These are phyloP conservation scores for Melinopterus prodromus DNA, from an alignment of 2,888 invertebrate species.

Conservation along the genomic window DNA sequence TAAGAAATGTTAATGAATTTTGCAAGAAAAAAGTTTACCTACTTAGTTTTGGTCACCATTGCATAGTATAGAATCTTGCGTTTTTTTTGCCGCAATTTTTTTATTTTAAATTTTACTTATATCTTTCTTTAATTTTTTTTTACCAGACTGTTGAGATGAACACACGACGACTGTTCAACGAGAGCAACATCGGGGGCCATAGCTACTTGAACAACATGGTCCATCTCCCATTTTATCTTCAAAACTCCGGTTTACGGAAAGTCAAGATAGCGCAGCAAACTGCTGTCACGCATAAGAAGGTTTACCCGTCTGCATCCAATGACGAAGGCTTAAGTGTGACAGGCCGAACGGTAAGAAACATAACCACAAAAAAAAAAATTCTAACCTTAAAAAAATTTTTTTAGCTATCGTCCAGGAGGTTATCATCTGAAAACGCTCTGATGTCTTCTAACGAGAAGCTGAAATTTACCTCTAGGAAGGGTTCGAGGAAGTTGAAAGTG, in stretches of 20 bases:
- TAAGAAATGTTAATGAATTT: no score
- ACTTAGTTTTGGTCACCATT: no score
- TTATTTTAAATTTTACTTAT: constrained; percentile 15
- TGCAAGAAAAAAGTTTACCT: no score
- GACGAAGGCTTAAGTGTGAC: constrained; percentile 60
- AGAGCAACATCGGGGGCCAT: constrained; percentile 94
- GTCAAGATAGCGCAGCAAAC: constrained; percentile 88
- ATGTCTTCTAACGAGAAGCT: constrained; percentile 87
- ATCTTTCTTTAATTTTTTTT: constrained; percentile 38
- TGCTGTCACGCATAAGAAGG: constrained; percentile 65
- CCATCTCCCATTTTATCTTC: constrained; percentile 96
- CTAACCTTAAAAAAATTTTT: constrained; percentile 31
- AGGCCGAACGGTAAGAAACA: constrained; percentile 61
- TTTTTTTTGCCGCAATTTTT: not conserved
- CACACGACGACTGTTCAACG: constrained; percentile 85
- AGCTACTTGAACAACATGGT: constrained; percentile 95
- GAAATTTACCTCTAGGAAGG: constrained; percentile 62
- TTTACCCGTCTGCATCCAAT: constrained; percentile 54
- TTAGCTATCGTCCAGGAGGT: constrained; percentile 75
- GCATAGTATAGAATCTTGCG: no score
- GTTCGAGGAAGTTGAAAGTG: constrained; percentile 78
- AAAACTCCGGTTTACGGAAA: constrained; percentile 92
- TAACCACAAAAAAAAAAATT: not conserved
- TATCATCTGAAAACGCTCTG: constrained; percentile 81
- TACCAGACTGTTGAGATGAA: constrained; percentile 87